Conservation (phyloP, 2,888 invertebrate genomes). For the Boloria selene region DNA sequence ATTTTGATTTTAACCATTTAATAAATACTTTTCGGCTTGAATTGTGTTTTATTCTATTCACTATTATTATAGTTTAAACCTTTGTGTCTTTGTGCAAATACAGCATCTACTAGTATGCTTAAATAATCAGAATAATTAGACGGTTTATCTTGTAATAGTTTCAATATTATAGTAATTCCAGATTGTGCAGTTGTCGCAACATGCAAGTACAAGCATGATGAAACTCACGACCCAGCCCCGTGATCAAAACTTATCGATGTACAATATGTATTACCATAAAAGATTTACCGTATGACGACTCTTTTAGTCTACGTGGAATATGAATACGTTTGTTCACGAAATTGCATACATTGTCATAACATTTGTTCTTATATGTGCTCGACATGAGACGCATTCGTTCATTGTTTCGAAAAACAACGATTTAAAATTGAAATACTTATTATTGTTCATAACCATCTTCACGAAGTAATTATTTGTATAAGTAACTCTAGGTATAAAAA, state of each 20-base stretch:
- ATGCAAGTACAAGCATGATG: constrained; percentile 63
- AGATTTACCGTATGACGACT: constrained; percentile 73
- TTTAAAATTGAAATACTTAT: constrained; percentile 17
- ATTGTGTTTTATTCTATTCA: too few species aligned
- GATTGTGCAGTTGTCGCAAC: constrained; percentile 50
- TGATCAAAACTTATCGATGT: constrained; percentile 70
- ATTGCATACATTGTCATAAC: constrained; percentile 67
- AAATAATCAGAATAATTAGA: too few species aligned
- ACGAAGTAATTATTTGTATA: constrained; percentile 22
- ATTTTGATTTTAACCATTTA: too few species aligned
- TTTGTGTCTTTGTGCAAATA: too few species aligned
- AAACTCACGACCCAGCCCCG: constrained; percentile 74
- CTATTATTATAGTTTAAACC: too few species aligned
- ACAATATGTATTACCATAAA: constrained; percentile 73
- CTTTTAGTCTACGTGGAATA: constrained; percentile 74
- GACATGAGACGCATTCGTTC: constrained; percentile 58
- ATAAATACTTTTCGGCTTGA: too few species aligned
- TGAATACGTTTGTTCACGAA: constrained; percentile 71
- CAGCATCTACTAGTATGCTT: too few species aligned
- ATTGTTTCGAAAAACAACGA: constrained; percentile 44
- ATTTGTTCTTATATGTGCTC: constrained; percentile 52
- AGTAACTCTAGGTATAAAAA: too few species aligned
- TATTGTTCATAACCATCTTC: constrained; percentile 27
- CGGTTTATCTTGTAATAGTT: too few species aligned
- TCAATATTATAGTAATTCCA: constrained; percentile 28